Conservation (phyloP, 2,888 invertebrate species). For the Cephus pulcher region DNA sequence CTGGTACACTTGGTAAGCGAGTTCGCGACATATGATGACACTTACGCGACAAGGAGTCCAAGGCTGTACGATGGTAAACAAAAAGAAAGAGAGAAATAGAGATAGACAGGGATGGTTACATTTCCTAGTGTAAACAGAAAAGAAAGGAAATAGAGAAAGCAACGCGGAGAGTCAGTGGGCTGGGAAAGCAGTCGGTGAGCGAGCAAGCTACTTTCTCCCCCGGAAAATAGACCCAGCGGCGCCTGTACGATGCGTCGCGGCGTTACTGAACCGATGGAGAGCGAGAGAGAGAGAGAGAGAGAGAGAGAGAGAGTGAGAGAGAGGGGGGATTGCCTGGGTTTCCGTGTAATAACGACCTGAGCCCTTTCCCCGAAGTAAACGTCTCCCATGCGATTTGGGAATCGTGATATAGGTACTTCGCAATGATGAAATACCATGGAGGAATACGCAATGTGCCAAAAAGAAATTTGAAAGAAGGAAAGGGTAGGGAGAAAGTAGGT, state of each 20-base stretch:
- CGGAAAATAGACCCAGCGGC: not conserved
- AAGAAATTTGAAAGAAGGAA: not conserved
- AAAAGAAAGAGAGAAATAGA: not conserved
- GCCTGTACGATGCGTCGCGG: not conserved
- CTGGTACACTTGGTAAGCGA: not conserved
- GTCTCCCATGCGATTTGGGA: not conserved
- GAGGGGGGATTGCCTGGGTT: not conserved
- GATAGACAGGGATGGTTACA: not conserved
- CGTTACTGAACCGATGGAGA: not conserved
- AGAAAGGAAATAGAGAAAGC: not conserved
- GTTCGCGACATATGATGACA: not conserved
- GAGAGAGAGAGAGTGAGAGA: not conserved
- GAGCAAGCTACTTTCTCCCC: not conserved
- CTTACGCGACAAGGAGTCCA: not conserved
- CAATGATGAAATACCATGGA: not conserved
- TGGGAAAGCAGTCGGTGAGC: not conserved
- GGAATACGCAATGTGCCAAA: not conserved
- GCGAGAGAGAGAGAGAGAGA: not conserved
- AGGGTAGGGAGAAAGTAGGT: conserved; percentile 17
- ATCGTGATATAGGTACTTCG: not conserved
- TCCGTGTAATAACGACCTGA: not conserved
- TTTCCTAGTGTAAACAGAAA: not conserved
- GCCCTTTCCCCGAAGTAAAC: not conserved
- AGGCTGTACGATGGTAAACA: not conserved
- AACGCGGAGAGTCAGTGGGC: not conserved